Base-by-base conservation (phyloP, 2,113 vertebrate genomes). In the Papio anubis region DNA sequence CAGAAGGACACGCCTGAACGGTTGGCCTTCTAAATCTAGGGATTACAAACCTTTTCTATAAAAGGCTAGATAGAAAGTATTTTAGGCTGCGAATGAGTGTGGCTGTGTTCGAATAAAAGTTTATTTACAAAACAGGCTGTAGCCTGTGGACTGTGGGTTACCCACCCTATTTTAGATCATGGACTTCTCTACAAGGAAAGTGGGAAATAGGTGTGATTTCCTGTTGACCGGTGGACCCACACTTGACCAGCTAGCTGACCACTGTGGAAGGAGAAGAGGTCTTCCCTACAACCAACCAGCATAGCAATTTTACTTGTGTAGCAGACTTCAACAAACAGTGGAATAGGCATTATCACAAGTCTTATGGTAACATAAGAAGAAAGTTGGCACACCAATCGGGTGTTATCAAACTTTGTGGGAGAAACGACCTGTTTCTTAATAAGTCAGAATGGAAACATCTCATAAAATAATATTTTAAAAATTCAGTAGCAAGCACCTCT, bases 381-480 rank as follows among this genome's bases (percentile, higher is more conserved):
- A 80, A 93, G 45, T 76, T 82, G 85, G 32, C 40, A 86, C 7
- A 18, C 59, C 66, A 85, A 78, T 95, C 35, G 61, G 30, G 82
- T 45, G 30, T 57, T 85, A 50, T 32, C 92, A 79, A 50, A 93
- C 78, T 86, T 85, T 88, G 38, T 35, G 48, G 57, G n/a, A 64
- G 48, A 94, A 83, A 8, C 50, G 90, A 95, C 89, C 95, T 93
- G 76, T 92, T 94, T 97, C 89, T 92, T 83, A 70, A 17, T 88
- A 96, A 97, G 72, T 97, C 86, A 92, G 59, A 87, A 89, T 16
- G 61, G 82, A 96, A 95, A 83, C 89, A 82, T 94, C 55, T 90
- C 68, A 21, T 93, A 75, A 96, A 93, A 92, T n/a, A 93, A 81
- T 92, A 78, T 94, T 96, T 59, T 35, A 93, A 92, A 94, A 93